Base-by-base conservation (phyloP, 2,113 vertebrate species). In the Cinclus cinclus region DNA sequence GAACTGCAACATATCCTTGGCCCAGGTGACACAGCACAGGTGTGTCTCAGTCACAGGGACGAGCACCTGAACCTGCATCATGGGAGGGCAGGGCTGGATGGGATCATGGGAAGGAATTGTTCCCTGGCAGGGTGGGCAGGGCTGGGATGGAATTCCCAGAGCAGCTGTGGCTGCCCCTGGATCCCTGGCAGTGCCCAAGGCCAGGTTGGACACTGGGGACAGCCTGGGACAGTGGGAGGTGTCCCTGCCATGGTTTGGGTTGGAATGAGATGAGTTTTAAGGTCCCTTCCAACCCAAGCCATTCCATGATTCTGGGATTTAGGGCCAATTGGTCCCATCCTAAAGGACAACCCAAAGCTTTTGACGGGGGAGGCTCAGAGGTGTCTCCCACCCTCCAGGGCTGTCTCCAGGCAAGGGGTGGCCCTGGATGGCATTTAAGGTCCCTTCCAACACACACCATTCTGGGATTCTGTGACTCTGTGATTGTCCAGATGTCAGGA, bases 181-280 rank as follows among this genome's bases (percentile, higher is more conserved):
- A 73, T 25, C 58, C 39, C 81, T 83, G 56, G 27, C 7, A 83
- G 81, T 53, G 81, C 1, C 81, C 56, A 44, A 71, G 47, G 80
- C 33, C 81, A 44, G 47, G 16, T 2, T 71, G 79, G 77, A 50
- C 49, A 50, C 9, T 50, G 49, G 37, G 47, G 30, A 31, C 35
- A 3, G 64, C 4, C 39, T 71, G 81, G 68, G 39, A 19, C 23
- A 8, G 39, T 21, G 81, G 68, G 1, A 83, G 47, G 20, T 10
- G 56, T 44, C 47, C 37, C 56, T 83, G 47, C 19, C 79, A 70
- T 9, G 55, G 64, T 9, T 11, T 23, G 30, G 30, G 31, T 12
- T 30, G 46, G 31, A 0, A 30, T 0, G 0, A 13, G 44, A 2
- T 52, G 31, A 1, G 2, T 0, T 70, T 62, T 50, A 12, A 41